A percentile compares a stretch with the other conserved stretches of the same genome.
Conservation (phyloP, 2,797 vertebrate genomes). For the Potorous gilbertii region DNA sequence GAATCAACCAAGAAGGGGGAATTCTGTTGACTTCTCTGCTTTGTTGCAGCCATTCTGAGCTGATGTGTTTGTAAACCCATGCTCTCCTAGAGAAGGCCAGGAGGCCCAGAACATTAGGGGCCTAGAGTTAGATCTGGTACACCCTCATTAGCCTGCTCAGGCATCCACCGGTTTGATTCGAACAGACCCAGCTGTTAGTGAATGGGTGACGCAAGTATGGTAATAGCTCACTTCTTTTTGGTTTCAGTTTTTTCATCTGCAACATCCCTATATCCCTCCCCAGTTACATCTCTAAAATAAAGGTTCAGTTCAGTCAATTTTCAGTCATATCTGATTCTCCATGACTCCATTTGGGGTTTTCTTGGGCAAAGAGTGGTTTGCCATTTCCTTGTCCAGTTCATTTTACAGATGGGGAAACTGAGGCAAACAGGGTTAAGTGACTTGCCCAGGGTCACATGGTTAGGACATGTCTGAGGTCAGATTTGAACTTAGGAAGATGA, state of each 20-base stretch:
- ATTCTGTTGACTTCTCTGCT: background rate
- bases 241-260: background rate
- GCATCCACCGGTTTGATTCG: background rate
- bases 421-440: background rate
- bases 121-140: background rate
- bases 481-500: background rate
- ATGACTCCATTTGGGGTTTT: background rate
- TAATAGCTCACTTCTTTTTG: background rate
- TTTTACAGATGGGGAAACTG: background rate
- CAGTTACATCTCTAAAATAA: background rate
- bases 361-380: background rate
- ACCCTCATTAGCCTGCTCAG: background rate
- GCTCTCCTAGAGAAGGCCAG: background rate
- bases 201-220: background rate
- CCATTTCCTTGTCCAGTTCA: background rate
- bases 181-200: background rate
- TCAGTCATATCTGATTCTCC: background rate
- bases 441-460: background rate
- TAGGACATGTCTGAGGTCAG: background rate
- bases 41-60: conserved; percentile 25
- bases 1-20: background rate
- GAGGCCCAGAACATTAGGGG: background rate
- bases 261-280: background rate
- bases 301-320: background rate
- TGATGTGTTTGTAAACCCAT: background rate